Conservation (phyloP, 2,797 vertebrate genomes). For the Peromyscus eremicus region DNA sequence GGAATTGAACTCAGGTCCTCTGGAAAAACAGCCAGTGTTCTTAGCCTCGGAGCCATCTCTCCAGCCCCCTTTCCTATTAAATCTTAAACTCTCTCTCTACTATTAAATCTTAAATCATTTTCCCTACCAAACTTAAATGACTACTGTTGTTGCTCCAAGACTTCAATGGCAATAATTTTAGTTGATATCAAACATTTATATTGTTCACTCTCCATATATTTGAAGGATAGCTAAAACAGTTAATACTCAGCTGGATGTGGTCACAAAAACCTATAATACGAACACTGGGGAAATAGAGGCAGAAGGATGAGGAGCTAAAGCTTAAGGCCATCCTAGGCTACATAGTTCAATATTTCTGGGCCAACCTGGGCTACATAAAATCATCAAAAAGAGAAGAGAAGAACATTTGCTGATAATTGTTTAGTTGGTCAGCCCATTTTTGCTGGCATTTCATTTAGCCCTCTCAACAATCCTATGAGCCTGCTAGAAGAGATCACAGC, state of each 20-base stretch:
- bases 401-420: neutral
- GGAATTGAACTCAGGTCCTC: no score
- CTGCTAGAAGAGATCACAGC: neutral
- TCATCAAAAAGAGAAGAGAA: neutral
- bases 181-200: neutral
- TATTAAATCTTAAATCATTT: neutral
- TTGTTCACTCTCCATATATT: neutral
- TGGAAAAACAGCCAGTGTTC: no score
- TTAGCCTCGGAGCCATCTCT: neutral
- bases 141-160: neutral
- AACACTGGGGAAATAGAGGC: neutral
- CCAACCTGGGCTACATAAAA: neutral
- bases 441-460: neutral
- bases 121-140: neutral
- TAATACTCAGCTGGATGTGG: neutral
- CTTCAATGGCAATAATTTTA: neutral
- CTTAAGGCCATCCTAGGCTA: neutral
- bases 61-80: no score
- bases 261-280: neutral
- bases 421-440: neutral
- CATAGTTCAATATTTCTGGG: neutral
- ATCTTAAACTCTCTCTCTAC: no score
- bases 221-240: neutral
- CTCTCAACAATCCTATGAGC: neutral
- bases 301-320: neutral